These are phyloP conservation scores for Chlamydotis undulata DNA, from an alignment of 2,113 vertebrate species.

Conservation along the genomic window DNA sequence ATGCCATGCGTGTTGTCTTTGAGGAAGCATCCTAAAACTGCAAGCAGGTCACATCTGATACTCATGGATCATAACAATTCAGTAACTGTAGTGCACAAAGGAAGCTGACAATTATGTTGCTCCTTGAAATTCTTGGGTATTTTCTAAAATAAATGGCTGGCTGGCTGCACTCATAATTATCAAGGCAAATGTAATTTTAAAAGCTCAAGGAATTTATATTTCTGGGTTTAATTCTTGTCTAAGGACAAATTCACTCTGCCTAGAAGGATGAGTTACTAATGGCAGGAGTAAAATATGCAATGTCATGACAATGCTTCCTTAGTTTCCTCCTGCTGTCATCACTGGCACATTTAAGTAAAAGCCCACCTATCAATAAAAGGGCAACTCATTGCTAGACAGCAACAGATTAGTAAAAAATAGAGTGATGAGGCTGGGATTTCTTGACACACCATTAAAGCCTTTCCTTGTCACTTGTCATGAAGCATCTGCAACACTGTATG, in stretches of 20 bases:
- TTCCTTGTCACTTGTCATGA: slow-evolving; percentile 10
- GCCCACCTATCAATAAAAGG: neutral
- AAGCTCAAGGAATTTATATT: neutral
- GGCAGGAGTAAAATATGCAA: neutral
- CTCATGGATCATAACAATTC: neutral
- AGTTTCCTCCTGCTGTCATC: neutral
- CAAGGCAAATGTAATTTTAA: neutral
- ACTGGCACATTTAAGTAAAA: neutral
- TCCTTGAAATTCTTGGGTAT: neutral
- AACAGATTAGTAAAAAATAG: slow-evolving; percentile 9
- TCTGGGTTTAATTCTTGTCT: neutral
- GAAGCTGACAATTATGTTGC: neutral
- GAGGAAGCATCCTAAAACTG: neutral
- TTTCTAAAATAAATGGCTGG: neutral
- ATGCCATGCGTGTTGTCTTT: neutral
- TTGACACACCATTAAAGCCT: slow-evolving; percentile 8
- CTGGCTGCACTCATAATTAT: neutral
- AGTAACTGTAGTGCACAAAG: neutral
- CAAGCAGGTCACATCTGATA: neutral
- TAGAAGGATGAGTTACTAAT: neutral
- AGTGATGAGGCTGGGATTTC: neutral
- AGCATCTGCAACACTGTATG: slow-evolving; percentile 45
- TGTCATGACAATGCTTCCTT: fast-evolving
- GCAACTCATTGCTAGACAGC: neutral
- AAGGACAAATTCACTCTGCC: neutral